Conservation (phyloP, 2,888 invertebrate genomes). For the Drosophila merina region DNA sequence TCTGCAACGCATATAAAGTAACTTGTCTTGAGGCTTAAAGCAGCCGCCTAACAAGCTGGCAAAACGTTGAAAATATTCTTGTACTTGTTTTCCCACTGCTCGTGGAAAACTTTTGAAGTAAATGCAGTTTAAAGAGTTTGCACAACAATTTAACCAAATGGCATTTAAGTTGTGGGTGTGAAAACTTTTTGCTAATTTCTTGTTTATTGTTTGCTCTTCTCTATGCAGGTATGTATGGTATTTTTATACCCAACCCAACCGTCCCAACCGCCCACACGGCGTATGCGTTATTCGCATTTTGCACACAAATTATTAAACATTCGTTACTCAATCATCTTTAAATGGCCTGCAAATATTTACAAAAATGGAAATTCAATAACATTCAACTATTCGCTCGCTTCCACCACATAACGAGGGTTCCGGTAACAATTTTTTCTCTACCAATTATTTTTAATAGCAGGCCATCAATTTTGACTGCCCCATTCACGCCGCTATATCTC, state of each 20-base stretch:
- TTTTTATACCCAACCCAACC: background rate
- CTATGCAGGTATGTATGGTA: slow-evolving; percentile 13
- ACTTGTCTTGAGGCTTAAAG: slow-evolving; percentile 27
- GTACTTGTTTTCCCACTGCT: too few species aligned
- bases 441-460: slow-evolving; percentile 39
- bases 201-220: slow-evolving; percentile 14
- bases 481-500: slow-evolving; percentile 13
- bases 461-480: slow-evolving; percentile 31
- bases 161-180: slow-evolving; percentile 41
- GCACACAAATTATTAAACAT: slow-evolving; percentile 39
- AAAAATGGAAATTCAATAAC: slow-evolving; percentile 56
- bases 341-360: slow-evolving; percentile 61
- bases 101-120: slow-evolving; percentile 31
- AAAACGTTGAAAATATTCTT: slow-evolving; percentile 49
- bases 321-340: slow-evolving; percentile 41
- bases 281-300: slow-evolving; percentile 49
- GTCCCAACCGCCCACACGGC: slow-evolving; percentile 10
- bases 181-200: slow-evolving; percentile 34
- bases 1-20: slow-evolving; percentile 31
- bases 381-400: slow-evolving; percentile 54
- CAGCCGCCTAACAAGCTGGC: slow-evolving; percentile 39
- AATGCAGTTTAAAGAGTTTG: slow-evolving; percentile 56
- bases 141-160: slow-evolving; percentile 49
- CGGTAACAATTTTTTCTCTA: slow-evolving; percentile 4
- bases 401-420: slow-evolving; percentile 35